Base-by-base conservation (phyloP, 2,888 invertebrate genomes). In the Spilarctia lutea region DNA sequence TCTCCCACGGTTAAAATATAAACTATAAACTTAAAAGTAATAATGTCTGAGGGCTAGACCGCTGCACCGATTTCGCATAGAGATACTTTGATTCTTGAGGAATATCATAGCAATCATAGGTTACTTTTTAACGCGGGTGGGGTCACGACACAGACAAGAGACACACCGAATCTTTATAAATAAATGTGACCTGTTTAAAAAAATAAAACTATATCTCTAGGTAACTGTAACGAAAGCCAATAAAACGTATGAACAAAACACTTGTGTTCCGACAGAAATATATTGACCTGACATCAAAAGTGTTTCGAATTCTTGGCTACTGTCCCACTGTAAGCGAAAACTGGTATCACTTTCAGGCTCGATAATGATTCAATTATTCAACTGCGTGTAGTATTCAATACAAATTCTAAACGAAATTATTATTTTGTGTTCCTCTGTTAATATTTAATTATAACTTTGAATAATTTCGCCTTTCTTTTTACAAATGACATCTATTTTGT, bases 181-280 rank as follows among this genome's bases (percentile, higher is more conserved):
- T 66, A 73, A 68, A 69, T 63, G 60, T 73, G 24, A 75, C 65
- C 74, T 75, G 74, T 74, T 80, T 63, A 74, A 73, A 81, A n/a
- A 78, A 81, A 83, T 72, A 79, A 77, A 83, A 81, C 79, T 75
- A 78, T 79, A 72, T 77, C 75, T 80, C 79, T 81, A 52, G 79
- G 83, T 83, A 81, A 83, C 75, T 82, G 82, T 83, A 74, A 82
- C 81, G 77, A 81, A 79, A 75, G 77, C 76, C 52, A 82, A 81
- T 83, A 83, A 82, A 83, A 76, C 73, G 74, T 63, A 76, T 74
- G 76, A 83, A 83, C 80, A 78, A 74, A 79, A 77, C 77, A 76
- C 79, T 82, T 73, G 73, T 78, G 68, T 65, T 75, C 74, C 65
- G 68, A 68, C 71, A 75, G 72, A 75, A 79, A 82, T 73, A 73